Conservation (phyloP, 2,888 invertebrate genomes). For the Tenthredo distinguenda region DNA sequence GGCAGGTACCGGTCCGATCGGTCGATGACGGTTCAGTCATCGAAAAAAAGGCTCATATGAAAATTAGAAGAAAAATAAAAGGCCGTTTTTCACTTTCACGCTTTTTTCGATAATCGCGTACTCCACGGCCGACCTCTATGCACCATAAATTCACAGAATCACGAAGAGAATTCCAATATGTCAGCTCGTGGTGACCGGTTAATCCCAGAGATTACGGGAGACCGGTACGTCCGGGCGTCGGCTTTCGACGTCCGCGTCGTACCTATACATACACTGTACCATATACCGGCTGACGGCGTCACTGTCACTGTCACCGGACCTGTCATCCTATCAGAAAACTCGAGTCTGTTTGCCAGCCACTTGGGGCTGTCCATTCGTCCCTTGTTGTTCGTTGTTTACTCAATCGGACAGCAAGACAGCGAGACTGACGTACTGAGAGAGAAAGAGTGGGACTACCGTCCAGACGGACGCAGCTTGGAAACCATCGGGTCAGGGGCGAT, state of each 20-base stretch:
- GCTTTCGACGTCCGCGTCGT: slow-evolving; percentile 21
- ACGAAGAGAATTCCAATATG: slow-evolving; percentile 44
- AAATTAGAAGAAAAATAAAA: no score
- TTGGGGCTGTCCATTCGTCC: slow-evolving; percentile 62
- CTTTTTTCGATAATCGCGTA: neutral
- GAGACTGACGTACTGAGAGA: slow-evolving; percentile 42
- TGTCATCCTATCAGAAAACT: slow-evolving; percentile 53
- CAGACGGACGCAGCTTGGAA: slow-evolving; percentile 35
- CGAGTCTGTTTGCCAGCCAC: slow-evolving; percentile 66
- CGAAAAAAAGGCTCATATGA: no score
- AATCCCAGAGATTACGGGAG: slow-evolving; percentile 49
- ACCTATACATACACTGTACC: neutral
- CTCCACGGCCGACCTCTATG: neutral
- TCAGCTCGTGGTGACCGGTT: slow-evolving; percentile 51
- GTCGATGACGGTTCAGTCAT: no score
- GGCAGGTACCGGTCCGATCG: no score
- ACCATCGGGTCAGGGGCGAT: slow-evolving; percentile 11
- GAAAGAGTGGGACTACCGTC: slow-evolving; percentile 36
- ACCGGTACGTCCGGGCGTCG: slow-evolving; percentile 14
- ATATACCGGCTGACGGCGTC: neutral
- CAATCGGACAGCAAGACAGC: slow-evolving; percentile 60
- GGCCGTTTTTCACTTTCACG: no score
- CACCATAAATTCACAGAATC: neutral
- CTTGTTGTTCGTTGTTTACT: slow-evolving; percentile 53
- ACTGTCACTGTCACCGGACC: slow-evolving; percentile 21